phyloP scores from a whole-genome alignment of 1,140 invertebrate genomes.

The Bemisia tabaci region DNA sequence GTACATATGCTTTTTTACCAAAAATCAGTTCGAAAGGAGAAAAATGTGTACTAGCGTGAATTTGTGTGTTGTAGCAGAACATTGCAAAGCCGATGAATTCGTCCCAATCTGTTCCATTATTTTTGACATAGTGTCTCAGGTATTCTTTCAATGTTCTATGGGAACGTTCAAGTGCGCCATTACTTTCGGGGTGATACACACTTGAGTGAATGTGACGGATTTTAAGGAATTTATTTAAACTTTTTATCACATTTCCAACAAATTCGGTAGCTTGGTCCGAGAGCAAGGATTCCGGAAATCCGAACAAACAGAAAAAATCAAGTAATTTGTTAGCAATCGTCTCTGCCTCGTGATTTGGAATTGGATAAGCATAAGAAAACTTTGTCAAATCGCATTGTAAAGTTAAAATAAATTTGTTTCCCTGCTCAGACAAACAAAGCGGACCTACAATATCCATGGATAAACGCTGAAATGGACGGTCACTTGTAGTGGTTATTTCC shows the following conservation, averaged over 20 bases:
- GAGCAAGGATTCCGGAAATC: slow-evolving; percentile 16
- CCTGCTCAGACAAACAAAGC: slow-evolving; percentile 17
- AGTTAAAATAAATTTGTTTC: slow-evolving; percentile 27
- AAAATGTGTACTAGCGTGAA: slow-evolving; percentile 11
- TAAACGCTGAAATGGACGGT: not conserved
- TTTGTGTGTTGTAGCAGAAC: slow-evolving; percentile 10
- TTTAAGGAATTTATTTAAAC: slow-evolving; percentile 21
- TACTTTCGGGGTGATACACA: slow-evolving; percentile 31
- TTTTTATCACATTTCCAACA: slow-evolving; percentile 7
- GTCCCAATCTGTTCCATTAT: slow-evolving; percentile 22
- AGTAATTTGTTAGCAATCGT: slow-evolving; percentile 19
- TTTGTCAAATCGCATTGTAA: slow-evolving; percentile 30
- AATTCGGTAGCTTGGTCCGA: slow-evolving; percentile 17
- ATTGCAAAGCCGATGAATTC: slow-evolving; percentile 13
- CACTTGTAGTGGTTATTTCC: not conserved
- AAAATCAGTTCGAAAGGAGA: slow-evolving; percentile 13
- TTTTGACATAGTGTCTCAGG: slow-evolving; percentile 12
- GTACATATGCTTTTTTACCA: not conserved
- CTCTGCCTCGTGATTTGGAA: slow-evolving; percentile 24
- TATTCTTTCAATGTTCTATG: slow-evolving; percentile 12
- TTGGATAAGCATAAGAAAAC: slow-evolving; percentile 25
- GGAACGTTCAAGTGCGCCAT: slow-evolving; percentile 19
- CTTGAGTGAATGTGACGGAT: slow-evolving; percentile 20
- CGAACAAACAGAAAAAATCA: slow-evolving; percentile 16
- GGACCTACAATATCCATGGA: slow-evolving; percentile 26